Conservation (phyloP, 2,888 invertebrate species). For the Cheilosia pagana region DNA sequence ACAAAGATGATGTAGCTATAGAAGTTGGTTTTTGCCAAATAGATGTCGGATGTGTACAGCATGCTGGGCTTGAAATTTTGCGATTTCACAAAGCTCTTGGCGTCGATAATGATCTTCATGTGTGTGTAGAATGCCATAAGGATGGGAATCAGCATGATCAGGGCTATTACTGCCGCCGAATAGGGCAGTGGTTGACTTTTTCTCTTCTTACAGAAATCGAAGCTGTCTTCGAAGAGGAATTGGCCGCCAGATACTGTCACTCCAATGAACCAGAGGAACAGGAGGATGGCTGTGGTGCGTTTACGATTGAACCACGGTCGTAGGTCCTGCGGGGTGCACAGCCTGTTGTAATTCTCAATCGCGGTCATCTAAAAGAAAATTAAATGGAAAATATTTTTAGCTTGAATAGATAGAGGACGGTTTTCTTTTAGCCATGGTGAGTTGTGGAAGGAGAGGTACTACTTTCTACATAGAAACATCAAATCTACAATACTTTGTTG, state of each 20-base stretch:
- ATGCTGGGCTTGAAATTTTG: conserved; percentile 87
- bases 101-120: conserved; percentile 84
- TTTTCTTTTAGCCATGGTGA: conserved; percentile 4
- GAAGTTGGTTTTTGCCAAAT: conserved; percentile 87
- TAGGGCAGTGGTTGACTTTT: conserved; percentile 85
- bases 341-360: conserved; percentile 87
- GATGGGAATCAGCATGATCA: conserved; percentile 86
- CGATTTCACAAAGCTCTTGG: conserved; percentile 84
- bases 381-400: conserved; percentile 14
- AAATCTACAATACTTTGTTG: conserved; percentile 32
- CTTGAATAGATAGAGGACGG: neutral
- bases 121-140: conserved; percentile 85
- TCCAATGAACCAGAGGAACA: conserved; percentile 86
- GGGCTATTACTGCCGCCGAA: conserved; percentile 85
- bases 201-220: conserved; percentile 87
- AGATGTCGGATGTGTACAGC: conserved; percentile 86
- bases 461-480: conserved; percentile 14
- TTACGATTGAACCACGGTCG: conserved; percentile 79
- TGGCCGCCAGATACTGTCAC: conserved; percentile 86
- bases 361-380: conserved; percentile 84
- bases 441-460: neutral
- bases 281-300: conserved; percentile 85
- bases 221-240: conserved; percentile 86
- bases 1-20: conserved; percentile 87
- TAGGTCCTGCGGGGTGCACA: conserved; percentile 85